phyloP scores from a whole-genome alignment of 1,140 invertebrate species.

The Sarcophaga bullata region DNA sequence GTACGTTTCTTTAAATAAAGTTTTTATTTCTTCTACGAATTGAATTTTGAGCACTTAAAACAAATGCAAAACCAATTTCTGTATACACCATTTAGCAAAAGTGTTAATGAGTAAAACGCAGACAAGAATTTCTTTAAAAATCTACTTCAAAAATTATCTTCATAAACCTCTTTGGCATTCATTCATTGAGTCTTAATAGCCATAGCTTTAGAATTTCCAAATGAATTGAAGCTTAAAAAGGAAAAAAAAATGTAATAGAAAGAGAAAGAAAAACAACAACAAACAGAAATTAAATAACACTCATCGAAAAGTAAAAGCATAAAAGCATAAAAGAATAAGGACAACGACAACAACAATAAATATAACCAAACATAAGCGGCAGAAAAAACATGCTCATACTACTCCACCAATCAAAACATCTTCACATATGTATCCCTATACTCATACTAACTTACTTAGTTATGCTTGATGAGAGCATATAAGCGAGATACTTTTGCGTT shows the following conservation, averaged over 20 bases:
- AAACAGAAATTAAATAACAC: background rate
- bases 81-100: constrained; percentile 27
- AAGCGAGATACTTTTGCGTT: background rate
- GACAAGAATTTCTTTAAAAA: background rate
- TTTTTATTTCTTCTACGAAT: too few species aligned
- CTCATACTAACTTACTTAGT: background rate
- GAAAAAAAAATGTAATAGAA: constrained; percentile 7
- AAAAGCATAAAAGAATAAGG: background rate
- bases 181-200: constrained; percentile 30
- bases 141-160: constrained; percentile 30
- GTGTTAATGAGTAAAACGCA: constrained; percentile 10
- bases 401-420: constrained; percentile 23
- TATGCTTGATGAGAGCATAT: too few species aligned
- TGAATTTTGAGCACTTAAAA: too few species aligned
- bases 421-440: constrained; percentile 19
- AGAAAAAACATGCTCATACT: background rate
- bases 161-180: constrained; percentile 19
- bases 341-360: constrained; percentile 8
- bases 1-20: too few species aligned
- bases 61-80: too few species aligned
- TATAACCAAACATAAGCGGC: background rate
- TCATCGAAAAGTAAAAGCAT: background rate
- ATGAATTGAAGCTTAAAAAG: constrained; percentile 34
- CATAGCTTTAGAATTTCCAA: constrained; percentile 23
- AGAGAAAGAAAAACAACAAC: background rate